A percentile compares a stretch with the other conserved stretches of the same genome.
These are phyloP conservation scores for Ridgeia piscesae DNA, from an alignment of 1,140 invertebrate genomes.

Conservation along the genomic window DNA sequence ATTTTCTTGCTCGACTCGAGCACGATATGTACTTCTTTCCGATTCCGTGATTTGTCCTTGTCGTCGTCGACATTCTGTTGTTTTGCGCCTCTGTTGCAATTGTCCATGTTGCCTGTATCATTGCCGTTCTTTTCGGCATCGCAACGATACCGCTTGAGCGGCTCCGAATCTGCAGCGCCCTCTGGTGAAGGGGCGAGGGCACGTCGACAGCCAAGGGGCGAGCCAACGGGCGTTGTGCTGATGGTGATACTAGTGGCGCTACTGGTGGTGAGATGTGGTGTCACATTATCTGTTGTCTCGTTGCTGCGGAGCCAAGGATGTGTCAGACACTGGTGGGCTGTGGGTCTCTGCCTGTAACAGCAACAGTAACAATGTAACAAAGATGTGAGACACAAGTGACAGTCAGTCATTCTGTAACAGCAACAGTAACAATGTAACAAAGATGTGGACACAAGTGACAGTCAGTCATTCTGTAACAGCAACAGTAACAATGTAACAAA, in stretches of 20 bases:
- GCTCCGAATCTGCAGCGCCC: background rate
- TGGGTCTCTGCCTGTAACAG: conserved; percentile 64
- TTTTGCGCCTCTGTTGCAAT: background rate
- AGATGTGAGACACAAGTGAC: background rate
- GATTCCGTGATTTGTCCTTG: background rate
- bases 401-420: background rate
- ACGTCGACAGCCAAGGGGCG: background rate
- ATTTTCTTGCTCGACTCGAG: background rate
- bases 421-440: background rate
- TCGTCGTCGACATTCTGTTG: background rate
- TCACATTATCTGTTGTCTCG: background rate
- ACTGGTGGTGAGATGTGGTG: background rate
- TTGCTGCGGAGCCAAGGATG: conserved; percentile 66
- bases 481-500: too few species aligned
- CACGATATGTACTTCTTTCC: background rate
- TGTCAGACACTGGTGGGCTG: conserved; percentile 66
- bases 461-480: too few species aligned
- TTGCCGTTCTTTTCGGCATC: conserved; percentile 10
- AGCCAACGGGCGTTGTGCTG: background rate
- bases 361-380: background rate
- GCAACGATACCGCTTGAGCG: conserved; percentile 16
- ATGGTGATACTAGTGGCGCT: background rate
- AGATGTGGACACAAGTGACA: too few species aligned
- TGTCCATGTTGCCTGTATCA: background rate
- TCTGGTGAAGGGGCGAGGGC: conserved; percentile 11